Percentiles rank a stretch among this genome's conserved stretches.
These are phyloP conservation scores for Morpho deidamia DNA, from an alignment of 2,888 invertebrate genomes.

Conservation along the genomic window DNA sequence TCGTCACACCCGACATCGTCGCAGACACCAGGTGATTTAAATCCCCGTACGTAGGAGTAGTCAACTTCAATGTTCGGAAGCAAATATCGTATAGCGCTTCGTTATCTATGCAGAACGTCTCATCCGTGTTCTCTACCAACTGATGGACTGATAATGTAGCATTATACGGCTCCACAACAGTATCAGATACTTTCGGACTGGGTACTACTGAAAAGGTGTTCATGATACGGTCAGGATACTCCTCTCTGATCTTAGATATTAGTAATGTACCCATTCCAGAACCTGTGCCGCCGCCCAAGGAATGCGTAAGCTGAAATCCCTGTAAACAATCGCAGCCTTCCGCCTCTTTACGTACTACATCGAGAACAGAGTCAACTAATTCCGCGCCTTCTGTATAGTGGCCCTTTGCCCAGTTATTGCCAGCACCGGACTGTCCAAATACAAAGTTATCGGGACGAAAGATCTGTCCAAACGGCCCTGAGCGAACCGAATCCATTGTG, in stretches of 20 bases:
- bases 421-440: too few relatives aligned
- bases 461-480: background rate
- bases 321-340: slow-evolving; percentile 83
- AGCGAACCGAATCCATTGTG: slow-evolving; percentile 46
- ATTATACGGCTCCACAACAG: slow-evolving; percentile 82
- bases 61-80: slow-evolving; percentile 84
- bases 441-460: slow-evolving; percentile 29
- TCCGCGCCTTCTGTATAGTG: slow-evolving; percentile 51
- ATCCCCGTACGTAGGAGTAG: slow-evolving; percentile 87
- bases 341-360: slow-evolving; percentile 77
- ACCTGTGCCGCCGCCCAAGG: slow-evolving; percentile 85
- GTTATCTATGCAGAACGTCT: slow-evolving; percentile 84
- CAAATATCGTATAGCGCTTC: slow-evolving; percentile 88
- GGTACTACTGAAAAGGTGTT: slow-evolving; percentile 83
- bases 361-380: slow-evolving; percentile 78
- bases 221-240: slow-evolving; percentile 85
- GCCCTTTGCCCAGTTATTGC: too few relatives aligned
- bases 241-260: slow-evolving; percentile 82
- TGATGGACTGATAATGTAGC: slow-evolving; percentile 82
- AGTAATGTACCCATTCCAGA: slow-evolving; percentile 85
- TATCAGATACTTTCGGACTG: slow-evolving; percentile 86
- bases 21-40: slow-evolving; percentile 76
- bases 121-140: slow-evolving; percentile 82
- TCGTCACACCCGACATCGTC: slow-evolving; percentile 65
- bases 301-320: slow-evolving; percentile 82